Base-by-base conservation (phyloP, 2,113 vertebrate genomes). In the Saguinus midas region DNA sequence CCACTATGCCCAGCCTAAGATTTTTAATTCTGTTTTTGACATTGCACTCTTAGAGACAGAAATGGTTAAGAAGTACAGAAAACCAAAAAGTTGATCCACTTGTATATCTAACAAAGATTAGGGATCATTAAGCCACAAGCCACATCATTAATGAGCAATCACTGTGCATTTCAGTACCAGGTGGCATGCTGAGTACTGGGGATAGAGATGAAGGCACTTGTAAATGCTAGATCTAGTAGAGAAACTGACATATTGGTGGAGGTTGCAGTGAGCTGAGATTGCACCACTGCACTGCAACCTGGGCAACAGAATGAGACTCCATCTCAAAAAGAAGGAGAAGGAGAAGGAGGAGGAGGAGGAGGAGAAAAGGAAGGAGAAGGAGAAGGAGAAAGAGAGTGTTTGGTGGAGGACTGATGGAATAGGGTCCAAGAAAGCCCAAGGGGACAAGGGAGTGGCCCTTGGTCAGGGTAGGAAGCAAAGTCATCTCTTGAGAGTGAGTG, bases 21-120 rank as follows among this genome's bases (percentile, higher is more conserved):
- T 58, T 88, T 94, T 87, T 92, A 73, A 81, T 96, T 81, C 57
- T n/a, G 10, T 72, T 79, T 93, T 91, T 93, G n/a, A 76, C 8
- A 45, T 85, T 61, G 9, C 9, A 73, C 16, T 66, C 81, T 91
- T 52, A 9, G 68, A 81, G 11, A n/a, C 21, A 89, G 40, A 93
- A 90, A 82, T 21, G 9, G 45, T 66, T 95, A 72, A 35, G 14
- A 84, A 86, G 5, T 80, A 76, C 13, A 73, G 9, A 43, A 86
- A 90, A 83, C 40, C n/a, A 78, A 79, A 76, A n/a, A 73, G 57
- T 57, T 43, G 58, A 92, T 72, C 37, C 18, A 35, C 50, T 25
- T 45, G 27, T 32, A 43, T 68, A 35, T 86, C 45, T 78, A 68
- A 75, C 58, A 50, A 35, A 58, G 29, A 7, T n/a, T 75, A 73